Percentiles rank a stretch among this genome's conserved stretches.
These are phyloP conservation scores for Cataglyphis rosenhaueri DNA, from an alignment of 2,888 invertebrate species.

Conservation along the genomic window DNA sequence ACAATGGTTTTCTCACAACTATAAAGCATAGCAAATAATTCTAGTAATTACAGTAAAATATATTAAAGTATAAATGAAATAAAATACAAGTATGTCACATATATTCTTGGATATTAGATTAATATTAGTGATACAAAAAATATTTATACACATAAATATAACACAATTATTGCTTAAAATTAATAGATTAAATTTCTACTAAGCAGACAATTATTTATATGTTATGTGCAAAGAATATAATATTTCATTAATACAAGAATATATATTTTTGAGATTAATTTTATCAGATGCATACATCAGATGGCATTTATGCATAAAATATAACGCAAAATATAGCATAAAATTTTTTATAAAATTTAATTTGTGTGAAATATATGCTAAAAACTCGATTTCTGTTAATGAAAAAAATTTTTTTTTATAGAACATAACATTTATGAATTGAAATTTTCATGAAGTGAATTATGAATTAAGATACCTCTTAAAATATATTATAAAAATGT, in stretches of 20 bases:
- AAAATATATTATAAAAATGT: conserved; percentile 18
- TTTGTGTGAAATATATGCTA: conserved; percentile 40
- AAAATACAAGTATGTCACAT: conserved; percentile 69
- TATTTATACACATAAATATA: conserved; percentile 52
- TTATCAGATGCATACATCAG: conserved; percentile 68
- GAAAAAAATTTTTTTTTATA: neutral
- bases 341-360: conserved; percentile 65
- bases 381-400: neutral
- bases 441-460: neutral
- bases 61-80: conserved; percentile 63
- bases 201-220: conserved; percentile 59
- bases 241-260: conserved; percentile 64
- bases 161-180: conserved; percentile 62
- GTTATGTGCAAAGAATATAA: conserved; percentile 52
- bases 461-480: conserved; percentile 1
- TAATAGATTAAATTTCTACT: conserved; percentile 51
- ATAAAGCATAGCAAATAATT: conserved; percentile 32
- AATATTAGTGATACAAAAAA: conserved; percentile 59
- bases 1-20: conserved; percentile 33
- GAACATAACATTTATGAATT: neutral
- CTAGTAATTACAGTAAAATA: conserved; percentile 57
- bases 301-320: neutral
- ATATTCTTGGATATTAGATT: conserved; percentile 67
- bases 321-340: conserved; percentile 66
- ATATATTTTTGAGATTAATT: conserved; percentile 60